Evolutionary conservation across 2,113 vertebrate genomes (phyloP).

Genomic region (Ariopsis seemanni): DNA sequence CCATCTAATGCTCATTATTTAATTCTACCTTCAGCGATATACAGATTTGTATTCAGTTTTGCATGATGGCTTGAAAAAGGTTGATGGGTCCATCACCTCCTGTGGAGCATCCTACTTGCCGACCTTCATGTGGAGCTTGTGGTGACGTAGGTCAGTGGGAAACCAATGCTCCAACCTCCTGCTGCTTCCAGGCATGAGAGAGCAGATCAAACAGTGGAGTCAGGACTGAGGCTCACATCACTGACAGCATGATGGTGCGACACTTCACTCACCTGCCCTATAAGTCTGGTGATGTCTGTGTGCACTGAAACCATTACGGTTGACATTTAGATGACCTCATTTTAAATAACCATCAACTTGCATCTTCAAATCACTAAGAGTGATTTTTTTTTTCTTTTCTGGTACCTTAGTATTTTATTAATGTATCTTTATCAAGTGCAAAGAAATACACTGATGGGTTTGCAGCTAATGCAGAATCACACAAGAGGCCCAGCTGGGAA

Average conservation of each 20-base stretch:
- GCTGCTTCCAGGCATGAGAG: slow-evolving; percentile 26
- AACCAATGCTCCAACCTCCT: slow-evolving; percentile 3
- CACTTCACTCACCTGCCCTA: not conserved
- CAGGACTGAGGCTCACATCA: slow-evolving; percentile 25
- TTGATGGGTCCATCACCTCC: not conserved
- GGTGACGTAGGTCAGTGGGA: slow-evolving; percentile 34
- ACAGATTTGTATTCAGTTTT: not conserved
- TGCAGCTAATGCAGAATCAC: not conserved
- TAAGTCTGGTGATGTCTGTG: not conserved
- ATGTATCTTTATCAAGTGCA: not conserved
- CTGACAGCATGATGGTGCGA: not conserved
- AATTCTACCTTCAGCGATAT: not conserved
- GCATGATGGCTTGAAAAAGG: slow-evolving; percentile 5
- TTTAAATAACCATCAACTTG: not conserved
- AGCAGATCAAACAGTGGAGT: slow-evolving; percentile 45
- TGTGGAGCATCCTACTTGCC: slow-evolving; percentile 1
- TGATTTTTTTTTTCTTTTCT: not conserved
- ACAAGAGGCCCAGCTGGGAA: not conserved
- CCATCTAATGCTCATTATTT: not conserved
- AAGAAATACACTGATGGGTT: not conserved
- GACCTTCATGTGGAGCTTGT: slow-evolving; percentile 44
- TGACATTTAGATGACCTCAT: slow-evolving; percentile 36
- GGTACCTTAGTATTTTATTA: not conserved
- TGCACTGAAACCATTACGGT: not conserved
- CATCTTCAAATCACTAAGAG: not conserved